Percentiles rank a stretch among this genome's conserved stretches.
These are phyloP conservation scores for Venturia canescens DNA, from an alignment of 1,140 invertebrate genomes.

Conservation along the genomic window DNA sequence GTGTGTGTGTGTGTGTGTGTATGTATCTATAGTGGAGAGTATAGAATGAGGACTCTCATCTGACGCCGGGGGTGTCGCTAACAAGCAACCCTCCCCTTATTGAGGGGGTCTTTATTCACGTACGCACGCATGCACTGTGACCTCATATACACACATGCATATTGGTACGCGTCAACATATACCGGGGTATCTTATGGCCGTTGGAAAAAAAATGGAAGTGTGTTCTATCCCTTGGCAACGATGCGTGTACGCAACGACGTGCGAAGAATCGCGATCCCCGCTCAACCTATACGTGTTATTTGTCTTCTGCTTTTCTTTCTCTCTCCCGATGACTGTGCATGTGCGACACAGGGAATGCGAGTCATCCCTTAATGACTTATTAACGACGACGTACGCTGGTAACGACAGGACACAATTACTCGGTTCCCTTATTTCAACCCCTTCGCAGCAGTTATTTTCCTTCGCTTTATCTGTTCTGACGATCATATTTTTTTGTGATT, in stretches of 20 bases:
- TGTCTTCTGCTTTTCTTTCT: neutral
- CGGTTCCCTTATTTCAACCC: slow-evolving; percentile 41
- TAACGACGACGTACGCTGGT: slow-evolving; percentile 66
- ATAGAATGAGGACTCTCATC: slow-evolving; percentile 73
- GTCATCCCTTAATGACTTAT: slow-evolving; percentile 73
- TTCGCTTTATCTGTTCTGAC: neutral
- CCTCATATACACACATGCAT: slow-evolving; percentile 53
- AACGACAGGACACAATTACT: slow-evolving; percentile 67
- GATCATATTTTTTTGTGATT: neutral
- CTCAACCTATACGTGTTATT: neutral
- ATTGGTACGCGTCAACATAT: slow-evolving; percentile 56
- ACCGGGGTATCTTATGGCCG: neutral
- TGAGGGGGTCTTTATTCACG: slow-evolving; percentile 58
- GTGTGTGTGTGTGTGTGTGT: neutral
- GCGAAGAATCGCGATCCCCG: slow-evolving; percentile 49
- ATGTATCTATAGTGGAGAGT: neutral
- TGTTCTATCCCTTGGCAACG: slow-evolving; percentile 39
- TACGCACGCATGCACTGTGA: slow-evolving; percentile 50
- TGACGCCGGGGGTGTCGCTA: slow-evolving; percentile 76
- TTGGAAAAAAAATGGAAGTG: neutral
- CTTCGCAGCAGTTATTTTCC: neutral
- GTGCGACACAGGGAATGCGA: slow-evolving; percentile 47
- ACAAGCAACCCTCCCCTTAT: slow-evolving; percentile 70
- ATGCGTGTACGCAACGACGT: slow-evolving; percentile 52
- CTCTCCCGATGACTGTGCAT: slow-evolving; percentile 10